phyloP scores from a whole-genome alignment of 2,797 vertebrate genomes.

The Cryptoblepharus egeriae region DNA sequence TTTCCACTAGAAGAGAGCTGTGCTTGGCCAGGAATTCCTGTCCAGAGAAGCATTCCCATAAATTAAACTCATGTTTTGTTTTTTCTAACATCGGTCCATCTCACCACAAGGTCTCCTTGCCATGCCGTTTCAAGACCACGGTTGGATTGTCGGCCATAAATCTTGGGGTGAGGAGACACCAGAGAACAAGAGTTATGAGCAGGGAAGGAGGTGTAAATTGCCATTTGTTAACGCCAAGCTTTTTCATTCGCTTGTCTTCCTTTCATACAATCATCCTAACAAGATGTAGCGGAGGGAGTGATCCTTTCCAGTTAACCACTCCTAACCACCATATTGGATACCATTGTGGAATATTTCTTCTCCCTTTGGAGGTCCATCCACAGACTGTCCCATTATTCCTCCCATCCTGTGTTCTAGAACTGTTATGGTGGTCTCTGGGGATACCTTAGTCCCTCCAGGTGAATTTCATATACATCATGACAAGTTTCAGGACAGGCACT shows the following conservation, averaged over 20 bases:
- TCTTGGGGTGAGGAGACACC: conserved; percentile 58
- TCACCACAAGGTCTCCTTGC: conserved; percentile 64
- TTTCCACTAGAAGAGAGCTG: conserved; percentile 61
- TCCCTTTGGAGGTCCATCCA: conserved; percentile 29
- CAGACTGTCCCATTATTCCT: background rate
- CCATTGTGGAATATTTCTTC: background rate
- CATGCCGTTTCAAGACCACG: conserved; percentile 65
- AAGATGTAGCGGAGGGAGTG: background rate
- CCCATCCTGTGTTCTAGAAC: conserved; percentile 1
- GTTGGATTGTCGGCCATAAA: conserved; percentile 62
- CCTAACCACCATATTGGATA: background rate
- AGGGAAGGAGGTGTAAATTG: conserved; percentile 71
- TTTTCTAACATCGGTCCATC: conserved; percentile 62
- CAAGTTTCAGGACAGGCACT: background rate
- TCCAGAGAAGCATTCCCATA: conserved; percentile 61
- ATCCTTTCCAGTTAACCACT: background rate
- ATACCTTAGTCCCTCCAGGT: background rate
- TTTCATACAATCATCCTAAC: conserved; percentile 12
- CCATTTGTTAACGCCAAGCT: conserved; percentile 59
- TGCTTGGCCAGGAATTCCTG: conserved; percentile 52
- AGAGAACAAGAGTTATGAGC: conserved; percentile 60
- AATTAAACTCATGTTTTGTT: conserved; percentile 63
- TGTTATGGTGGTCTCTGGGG: conserved; percentile 33
- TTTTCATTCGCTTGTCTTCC: background rate
- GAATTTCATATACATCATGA: background rate